Evolutionary conservation across 2,113 vertebrate genomes (phyloP).

Genomic region (Oreochromis aureus): DNA sequence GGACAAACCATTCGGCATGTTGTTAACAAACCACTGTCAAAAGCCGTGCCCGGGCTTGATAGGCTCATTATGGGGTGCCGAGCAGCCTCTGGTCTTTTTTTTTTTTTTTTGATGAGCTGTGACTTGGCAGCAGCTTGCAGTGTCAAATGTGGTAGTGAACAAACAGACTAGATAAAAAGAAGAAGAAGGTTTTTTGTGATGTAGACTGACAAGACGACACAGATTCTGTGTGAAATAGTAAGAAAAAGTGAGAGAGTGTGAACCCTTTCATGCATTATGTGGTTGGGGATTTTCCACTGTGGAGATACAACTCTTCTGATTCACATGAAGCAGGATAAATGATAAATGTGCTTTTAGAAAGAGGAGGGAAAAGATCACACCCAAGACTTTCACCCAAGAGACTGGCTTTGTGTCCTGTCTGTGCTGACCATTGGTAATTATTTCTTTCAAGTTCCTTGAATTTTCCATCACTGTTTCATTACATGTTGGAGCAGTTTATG

Average conservation of each 20-base stretch:
- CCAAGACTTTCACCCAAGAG: background rate
- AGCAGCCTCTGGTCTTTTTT: conserved; percentile 2
- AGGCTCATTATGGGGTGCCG: background rate
- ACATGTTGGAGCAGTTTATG: background rate
- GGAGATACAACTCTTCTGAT: background rate
- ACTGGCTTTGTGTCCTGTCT: background rate
- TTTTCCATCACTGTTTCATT: background rate
- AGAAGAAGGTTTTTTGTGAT: background rate
- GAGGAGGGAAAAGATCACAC: background rate
- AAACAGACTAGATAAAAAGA: background rate
- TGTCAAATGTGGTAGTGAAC: background rate
- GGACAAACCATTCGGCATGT: conserved; percentile 32
- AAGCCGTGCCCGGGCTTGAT: conserved; percentile 44
- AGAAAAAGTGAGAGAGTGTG: background rate
- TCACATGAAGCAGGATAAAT: background rate
- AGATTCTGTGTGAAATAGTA: background rate
- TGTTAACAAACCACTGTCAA: conserved; percentile 26
- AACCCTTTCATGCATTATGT: background rate
- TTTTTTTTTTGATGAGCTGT: conserved; percentile 8
- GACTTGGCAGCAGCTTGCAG: background rate
- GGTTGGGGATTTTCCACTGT: background rate
- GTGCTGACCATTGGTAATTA: background rate
- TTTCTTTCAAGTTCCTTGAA: background rate
- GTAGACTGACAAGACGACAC: background rate
- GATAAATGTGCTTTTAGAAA: background rate